Percentiles rank a stretch among this genome's conserved stretches.
These are phyloP conservation scores for Accipiter cooperii DNA, from an alignment of 2,113 vertebrate genomes.

Conservation along the genomic window DNA sequence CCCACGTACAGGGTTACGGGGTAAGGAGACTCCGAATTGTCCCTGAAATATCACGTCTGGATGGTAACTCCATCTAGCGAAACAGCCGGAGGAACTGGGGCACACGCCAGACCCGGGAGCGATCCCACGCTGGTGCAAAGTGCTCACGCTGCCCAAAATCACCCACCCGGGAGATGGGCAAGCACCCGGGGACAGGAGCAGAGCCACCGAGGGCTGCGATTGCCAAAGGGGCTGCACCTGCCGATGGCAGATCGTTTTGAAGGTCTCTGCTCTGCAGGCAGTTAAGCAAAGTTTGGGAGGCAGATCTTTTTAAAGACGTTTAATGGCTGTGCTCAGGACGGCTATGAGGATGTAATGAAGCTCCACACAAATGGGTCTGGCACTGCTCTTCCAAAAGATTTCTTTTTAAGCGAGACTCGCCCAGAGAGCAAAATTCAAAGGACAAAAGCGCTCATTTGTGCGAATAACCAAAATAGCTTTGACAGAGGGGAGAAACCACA, in stretches of 20 bases:
- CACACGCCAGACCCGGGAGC: neutral
- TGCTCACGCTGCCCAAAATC: neutral
- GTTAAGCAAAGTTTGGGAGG: neutral
- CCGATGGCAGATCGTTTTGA: accelerated
- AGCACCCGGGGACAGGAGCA: neutral
- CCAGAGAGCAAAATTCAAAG: neutral
- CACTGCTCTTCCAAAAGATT: neutral
- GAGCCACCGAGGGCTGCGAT: neutral
- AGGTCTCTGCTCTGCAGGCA: neutral
- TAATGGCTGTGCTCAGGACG: neutral
- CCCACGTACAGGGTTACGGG: accelerated
- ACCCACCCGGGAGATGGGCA: accelerated
- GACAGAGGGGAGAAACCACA: neutral
- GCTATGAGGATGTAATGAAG: neutral
- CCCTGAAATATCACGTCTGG: accelerated
- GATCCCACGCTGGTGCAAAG: neutral
- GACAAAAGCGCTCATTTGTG: neutral
- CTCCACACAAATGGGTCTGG: neutral
- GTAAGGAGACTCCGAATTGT: accelerated
- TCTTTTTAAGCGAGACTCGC: neutral
- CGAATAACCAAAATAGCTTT: neutral
- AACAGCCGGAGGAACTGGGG: neutral
- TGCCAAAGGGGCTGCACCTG: neutral
- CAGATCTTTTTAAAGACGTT: neutral
- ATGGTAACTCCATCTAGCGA: neutral